Base-by-base conservation (phyloP, 2,888 invertebrate genomes). In the Priocnemis perturbator region DNA sequence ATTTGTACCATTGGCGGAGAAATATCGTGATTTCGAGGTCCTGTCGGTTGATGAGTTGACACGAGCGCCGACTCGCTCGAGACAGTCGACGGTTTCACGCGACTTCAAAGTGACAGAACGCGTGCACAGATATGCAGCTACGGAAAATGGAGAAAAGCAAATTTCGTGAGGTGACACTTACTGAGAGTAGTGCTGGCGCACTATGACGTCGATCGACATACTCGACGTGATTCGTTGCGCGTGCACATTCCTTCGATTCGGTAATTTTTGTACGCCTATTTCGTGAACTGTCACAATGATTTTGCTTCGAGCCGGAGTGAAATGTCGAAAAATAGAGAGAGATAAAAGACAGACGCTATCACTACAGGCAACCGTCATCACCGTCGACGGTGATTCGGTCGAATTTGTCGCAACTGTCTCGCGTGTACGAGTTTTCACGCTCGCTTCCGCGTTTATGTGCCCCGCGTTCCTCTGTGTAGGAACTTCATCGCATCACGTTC, bases 71-170 rank as follows among this genome's bases (percentile, higher is more conserved):
- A 60, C 69, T 76, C 65, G 62, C 60, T 64, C 47, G 64, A 67
- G 74, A 79, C 79, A 79, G 67, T 77, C 79, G 79, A 72, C 78
- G 74, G 74, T 57, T 79, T 74, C 64, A 58, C 63, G 61, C 63
- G 58, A 64, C 64, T 64, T 53, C 59, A 59, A 37, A 11, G 37
- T 37, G 37, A 37, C 37, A 37, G 37, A 58, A 7, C 50, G 50
- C 19, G 4, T 30, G 4, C 15, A 55, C 50, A 3, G 37, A 37
- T 37, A 11, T 9, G 37, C 4, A 1, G 11, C 7, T n/a, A 55
- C 5, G 7, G 0, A 14, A 20, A 53, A 21, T 7, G 20, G 20
- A 9, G 21, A 21, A 53, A 14, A 3, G 5, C 21, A 56, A 26
- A 59, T 19, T 44, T 44, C 20, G 26, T 19, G 15, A 11, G n/a